Conservation (phyloP, 2,113 vertebrate species). For the Gobio gobio region DNA sequence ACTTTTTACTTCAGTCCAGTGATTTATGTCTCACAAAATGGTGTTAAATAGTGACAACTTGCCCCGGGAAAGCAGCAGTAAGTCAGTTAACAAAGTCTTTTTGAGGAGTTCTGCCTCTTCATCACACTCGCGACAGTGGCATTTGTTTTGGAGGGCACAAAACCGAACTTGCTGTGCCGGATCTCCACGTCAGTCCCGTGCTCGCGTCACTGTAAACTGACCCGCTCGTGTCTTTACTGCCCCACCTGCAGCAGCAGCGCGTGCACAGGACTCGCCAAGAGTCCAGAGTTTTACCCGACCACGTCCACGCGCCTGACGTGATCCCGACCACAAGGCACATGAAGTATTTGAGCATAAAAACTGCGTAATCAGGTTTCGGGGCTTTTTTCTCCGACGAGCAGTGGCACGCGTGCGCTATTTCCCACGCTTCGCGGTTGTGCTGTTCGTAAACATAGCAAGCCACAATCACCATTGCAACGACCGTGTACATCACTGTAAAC, state of each 20-base stretch:
- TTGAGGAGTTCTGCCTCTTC: not conserved
- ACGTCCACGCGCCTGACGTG: conserved; percentile 97
- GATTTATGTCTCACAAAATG: not conserved
- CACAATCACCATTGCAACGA: conserved; percentile 90
- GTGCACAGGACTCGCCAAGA: conserved; percentile 95
- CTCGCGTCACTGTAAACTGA: conserved; percentile 97
- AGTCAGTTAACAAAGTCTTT: not conserved
- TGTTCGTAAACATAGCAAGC: conserved; percentile 96
- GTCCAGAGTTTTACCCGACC: conserved; percentile 96
- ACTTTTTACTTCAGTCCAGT: not conserved
- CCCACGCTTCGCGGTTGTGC: conserved; percentile 91
- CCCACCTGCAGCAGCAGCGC: conserved; percentile 83
- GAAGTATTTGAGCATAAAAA: conserved; percentile 99
- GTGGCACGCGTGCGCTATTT: conserved; percentile 89
- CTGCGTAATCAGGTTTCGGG: conserved; percentile 87
- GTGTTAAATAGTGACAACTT: not conserved
- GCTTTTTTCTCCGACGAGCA: conserved; percentile 70
- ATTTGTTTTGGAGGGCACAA: conserved; percentile 94
- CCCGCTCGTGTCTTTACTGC: conserved; percentile 87
- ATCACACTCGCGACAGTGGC: conserved; percentile 96
- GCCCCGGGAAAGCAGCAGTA: not conserved
- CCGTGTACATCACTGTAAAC: conserved; percentile 91
- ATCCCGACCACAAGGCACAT: conserved; percentile 99
- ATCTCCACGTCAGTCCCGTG: conserved; percentile 95
- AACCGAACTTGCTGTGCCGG: conserved; percentile 93